phyloP scores from a whole-genome alignment of 2,113 vertebrate species.

The Laticauda colubrina region DNA sequence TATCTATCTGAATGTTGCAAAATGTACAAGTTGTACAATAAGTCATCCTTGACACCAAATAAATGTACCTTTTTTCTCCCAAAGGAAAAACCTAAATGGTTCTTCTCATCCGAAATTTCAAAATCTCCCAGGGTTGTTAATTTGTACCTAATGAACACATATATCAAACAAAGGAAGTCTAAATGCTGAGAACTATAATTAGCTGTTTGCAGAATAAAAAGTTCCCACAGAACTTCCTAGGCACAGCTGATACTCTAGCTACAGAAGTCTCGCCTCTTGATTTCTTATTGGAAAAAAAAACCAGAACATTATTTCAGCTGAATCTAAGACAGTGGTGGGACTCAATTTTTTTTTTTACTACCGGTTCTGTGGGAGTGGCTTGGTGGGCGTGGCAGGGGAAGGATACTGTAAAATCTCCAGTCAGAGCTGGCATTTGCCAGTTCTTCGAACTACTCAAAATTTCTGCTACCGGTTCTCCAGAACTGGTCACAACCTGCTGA shows the following conservation, averaged over 20 bases:
- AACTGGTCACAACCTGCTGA: too few species aligned
- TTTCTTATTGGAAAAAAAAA: not conserved
- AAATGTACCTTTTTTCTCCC: not conserved
- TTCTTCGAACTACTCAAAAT: too few species aligned
- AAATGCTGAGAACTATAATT: not conserved
- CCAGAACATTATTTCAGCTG: not conserved
- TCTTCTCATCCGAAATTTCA: not conserved
- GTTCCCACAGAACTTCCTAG: conserved; percentile 28
- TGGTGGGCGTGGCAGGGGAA: too few species aligned
- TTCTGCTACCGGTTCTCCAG: too few species aligned
- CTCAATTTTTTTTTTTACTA: too few species aligned
- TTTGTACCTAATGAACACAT: not conserved
- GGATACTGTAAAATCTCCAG: too few species aligned
- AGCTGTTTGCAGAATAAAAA: not conserved
- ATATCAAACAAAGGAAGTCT: conserved; percentile 11
- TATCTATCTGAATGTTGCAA: conserved; percentile 19
- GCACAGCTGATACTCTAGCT: not conserved
- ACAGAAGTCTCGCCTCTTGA: conserved; percentile 20
- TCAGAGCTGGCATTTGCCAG: too few species aligned
- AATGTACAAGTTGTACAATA: conserved; percentile 20
- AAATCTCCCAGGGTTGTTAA: not conserved
- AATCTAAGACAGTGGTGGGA: not conserved
- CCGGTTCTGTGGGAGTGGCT: too few species aligned
- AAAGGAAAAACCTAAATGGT: not conserved
- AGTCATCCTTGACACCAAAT: conserved; percentile 17